Evolutionary conservation across 2,797 vertebrate species (phyloP).

Genomic region (Poeciliopsis turneri): DNA sequence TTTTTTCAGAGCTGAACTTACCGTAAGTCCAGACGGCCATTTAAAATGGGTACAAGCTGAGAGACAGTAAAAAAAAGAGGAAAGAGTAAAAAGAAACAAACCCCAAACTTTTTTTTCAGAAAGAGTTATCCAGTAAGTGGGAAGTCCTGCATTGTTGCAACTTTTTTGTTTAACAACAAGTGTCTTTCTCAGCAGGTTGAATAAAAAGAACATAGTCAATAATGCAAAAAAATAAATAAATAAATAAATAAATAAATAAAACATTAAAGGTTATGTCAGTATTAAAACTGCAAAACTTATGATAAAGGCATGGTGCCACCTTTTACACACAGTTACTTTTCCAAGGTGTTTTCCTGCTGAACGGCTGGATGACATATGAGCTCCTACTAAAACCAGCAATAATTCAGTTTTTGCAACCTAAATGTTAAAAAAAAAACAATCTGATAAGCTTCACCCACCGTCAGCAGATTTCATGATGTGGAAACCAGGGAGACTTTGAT

Average conservation of each 20-base stretch:
- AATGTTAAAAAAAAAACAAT: neutral
- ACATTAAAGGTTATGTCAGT: neutral
- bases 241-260: neutral
- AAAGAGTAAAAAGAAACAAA: no score
- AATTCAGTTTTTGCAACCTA: neutral
- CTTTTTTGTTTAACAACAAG: neutral
- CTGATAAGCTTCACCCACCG: neutral
- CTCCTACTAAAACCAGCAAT: neutral
- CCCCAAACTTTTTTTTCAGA: neutral
- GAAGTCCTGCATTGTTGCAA: neutral
- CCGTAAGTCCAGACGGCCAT: slow-evolving; percentile 10
- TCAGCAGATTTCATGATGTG: neutral
- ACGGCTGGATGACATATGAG: neutral
- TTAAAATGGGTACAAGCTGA: neutral
- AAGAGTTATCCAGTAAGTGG: neutral
- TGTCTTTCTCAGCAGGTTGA: neutral
- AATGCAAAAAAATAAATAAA: neutral
- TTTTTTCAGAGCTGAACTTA: neutral
- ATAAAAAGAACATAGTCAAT: neutral
- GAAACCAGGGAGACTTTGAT: neutral
- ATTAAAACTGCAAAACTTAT: neutral
- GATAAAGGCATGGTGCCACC: neutral
- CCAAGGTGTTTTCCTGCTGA: neutral
- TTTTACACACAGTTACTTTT: neutral
- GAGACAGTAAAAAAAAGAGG: neutral